A percentile compares a stretch with the other conserved stretches of the same genome.
Evolutionary conservation across 2,888 invertebrate species (phyloP).

Genomic region (Aphodius granarius): DNA sequence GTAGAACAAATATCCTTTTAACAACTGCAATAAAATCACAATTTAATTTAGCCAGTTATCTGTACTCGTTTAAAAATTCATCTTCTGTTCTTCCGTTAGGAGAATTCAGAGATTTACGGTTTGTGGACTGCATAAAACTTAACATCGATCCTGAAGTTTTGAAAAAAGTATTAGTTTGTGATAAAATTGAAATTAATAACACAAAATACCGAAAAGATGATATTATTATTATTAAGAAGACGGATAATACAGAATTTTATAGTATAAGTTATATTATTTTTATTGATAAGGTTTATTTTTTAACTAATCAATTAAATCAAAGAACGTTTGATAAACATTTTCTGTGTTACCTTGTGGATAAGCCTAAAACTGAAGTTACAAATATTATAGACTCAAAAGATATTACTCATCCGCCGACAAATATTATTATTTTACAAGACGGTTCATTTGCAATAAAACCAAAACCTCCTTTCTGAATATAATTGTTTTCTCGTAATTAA

Average conservation of each 20-base stretch:
- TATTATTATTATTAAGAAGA: constrained; percentile 2
- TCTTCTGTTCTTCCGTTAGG: too few species aligned
- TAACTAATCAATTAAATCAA: not conserved
- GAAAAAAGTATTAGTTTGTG: not conserved
- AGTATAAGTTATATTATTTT: too few species aligned
- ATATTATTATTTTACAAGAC: constrained; percentile 8
- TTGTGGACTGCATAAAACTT: too few species aligned
- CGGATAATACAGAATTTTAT: too few species aligned
- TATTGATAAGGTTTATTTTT: not conserved
- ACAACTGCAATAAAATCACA: constrained; percentile 3
- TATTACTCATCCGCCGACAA: not conserved
- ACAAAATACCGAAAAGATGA: constrained; percentile 3
- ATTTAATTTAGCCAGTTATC: not conserved
- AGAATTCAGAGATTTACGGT: too few species aligned
- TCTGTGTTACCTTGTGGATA: not conserved
- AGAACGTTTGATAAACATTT: not conserved
- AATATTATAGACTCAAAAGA: not conserved
- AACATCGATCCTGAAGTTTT: too few species aligned
- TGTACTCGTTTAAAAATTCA: not conserved
- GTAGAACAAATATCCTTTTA: constrained; percentile 2
- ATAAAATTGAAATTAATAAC: too few species aligned
- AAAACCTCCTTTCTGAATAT: too few species aligned
- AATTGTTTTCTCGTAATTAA: too few species aligned
- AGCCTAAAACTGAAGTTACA: constrained; percentile 5
- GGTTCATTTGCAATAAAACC: too few species aligned